Evolutionary conservation across 2,888 invertebrate genomes (phyloP).

Genomic region (Cinara cedri): DNA sequence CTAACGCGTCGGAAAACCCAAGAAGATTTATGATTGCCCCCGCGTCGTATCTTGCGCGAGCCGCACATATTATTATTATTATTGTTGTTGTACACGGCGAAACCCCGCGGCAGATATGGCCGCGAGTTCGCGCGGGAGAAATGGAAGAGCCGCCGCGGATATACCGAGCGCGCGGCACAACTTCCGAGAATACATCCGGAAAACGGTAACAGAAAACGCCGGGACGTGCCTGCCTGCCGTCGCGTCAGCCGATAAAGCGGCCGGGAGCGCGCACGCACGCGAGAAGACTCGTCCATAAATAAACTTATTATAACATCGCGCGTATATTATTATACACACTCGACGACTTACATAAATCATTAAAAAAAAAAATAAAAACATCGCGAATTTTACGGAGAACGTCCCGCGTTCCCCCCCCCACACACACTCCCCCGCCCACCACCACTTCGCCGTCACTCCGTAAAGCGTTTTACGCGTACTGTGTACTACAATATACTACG

Average conservation of each 20-base stretch:
- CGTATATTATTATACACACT: background rate
- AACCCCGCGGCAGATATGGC: background rate
- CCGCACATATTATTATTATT: too few relatives aligned
- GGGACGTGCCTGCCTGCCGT: conserved; percentile 13
- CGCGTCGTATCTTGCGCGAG: conserved; percentile 20
- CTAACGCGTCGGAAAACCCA: conserved; percentile 43
- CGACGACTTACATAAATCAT: conserved; percentile 45
- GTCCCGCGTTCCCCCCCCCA: background rate
- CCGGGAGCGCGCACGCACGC: too few relatives aligned
- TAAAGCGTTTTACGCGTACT: too few relatives aligned
- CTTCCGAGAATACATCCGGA: conserved; percentile 45
- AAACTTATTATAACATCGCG: background rate
- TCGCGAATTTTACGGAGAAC: conserved; percentile 19
- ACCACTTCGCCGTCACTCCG: too few relatives aligned
- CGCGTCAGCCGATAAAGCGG: conserved; percentile 41
- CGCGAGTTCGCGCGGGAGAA: conserved; percentile 22
- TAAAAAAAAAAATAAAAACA: background rate
- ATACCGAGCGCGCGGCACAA: background rate
- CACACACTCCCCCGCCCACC: too few relatives aligned
- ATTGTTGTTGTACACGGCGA: conserved; percentile 16
- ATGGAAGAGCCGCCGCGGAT: background rate
- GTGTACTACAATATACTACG: too few relatives aligned
- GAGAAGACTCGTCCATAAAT: conserved; percentile 13
- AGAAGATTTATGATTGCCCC: conserved; percentile 51
- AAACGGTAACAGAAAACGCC: conserved; percentile 39